A percentile compares a stretch with the other conserved stretches of the same genome.
Evolutionary conservation across 2,888 invertebrate genomes (phyloP).

Genomic region (Cephus rjabovi): DNA sequence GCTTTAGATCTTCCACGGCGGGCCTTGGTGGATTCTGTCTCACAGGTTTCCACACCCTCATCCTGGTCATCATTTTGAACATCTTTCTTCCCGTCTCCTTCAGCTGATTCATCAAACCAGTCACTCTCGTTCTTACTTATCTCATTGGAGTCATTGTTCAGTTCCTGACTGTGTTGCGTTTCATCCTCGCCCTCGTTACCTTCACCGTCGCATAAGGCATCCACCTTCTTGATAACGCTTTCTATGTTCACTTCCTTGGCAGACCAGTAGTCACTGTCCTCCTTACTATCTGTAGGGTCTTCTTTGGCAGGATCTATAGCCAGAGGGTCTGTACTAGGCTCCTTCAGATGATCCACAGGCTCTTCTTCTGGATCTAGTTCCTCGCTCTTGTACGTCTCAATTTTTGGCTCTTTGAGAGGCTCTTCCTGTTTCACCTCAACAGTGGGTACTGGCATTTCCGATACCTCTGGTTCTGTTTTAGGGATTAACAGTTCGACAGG

Average conservation of each 20-base stretch:
- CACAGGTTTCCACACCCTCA: constrained; percentile 61
- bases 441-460: constrained; percentile 32
- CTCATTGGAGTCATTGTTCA: constrained; percentile 45
- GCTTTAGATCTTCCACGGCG: constrained; percentile 64
- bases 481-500: constrained; percentile 22
- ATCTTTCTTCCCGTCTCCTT: constrained; percentile 38
- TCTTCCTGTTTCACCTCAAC: constrained; percentile 48
- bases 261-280: constrained; percentile 83
- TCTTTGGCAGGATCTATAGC: constrained; percentile 62
- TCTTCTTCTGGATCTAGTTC: constrained; percentile 48
- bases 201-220: constrained; percentile 72
- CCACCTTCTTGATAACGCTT: constrained; percentile 84
- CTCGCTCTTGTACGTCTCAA: constrained; percentile 27
- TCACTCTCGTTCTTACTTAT: constrained; percentile 45
- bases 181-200: constrained; percentile 63
- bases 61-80: constrained; percentile 56
- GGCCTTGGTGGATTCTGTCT: constrained; percentile 54
- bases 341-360: constrained; percentile 46
- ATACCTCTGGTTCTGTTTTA: constrained; percentile 37
- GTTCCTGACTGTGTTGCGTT: constrained; percentile 14
- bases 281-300: constrained; percentile 69
- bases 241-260: constrained; percentile 84
- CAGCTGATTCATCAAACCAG: constrained; percentile 58
- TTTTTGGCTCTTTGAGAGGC: constrained; percentile 31
- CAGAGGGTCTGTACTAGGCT: constrained; percentile 52